Evolutionary conservation across 2,888 invertebrate genomes (phyloP), one percentile per base, ranked within the genome.

Genomic region (Lamellibrachia satsuma): DNA sequence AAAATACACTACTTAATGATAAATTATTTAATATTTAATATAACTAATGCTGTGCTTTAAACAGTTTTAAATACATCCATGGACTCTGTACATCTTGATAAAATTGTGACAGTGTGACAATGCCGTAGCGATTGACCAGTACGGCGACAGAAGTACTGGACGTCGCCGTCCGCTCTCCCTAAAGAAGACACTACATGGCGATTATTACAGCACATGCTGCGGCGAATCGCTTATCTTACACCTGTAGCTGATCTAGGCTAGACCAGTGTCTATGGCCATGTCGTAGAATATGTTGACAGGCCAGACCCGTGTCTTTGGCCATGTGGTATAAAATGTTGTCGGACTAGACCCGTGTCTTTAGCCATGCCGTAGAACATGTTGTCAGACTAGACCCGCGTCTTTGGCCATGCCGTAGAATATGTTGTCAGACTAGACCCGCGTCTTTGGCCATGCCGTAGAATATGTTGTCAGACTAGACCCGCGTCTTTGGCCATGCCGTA

Each of bases 381-480:
- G 39, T 39, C 39, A 39, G 39, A 39, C 1, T 39, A 39, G 0
- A 9, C 95, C 95, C 27, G 96, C 96, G 94, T 96, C 96, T 92
- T 94, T 95, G 2, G 96, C 96, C 95, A 96, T 95, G 39, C 95
- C 94, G 93, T 95, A 95, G 94, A 96, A 96, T 55, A 96, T 93
- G 92, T 39, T 39, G 39, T 39, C 39, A 39, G 39, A 1, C 39
- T 1, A 39, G 39, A 39, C 39, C 39, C 39, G 39, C 1, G 39
- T 39, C 39, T 39, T 39, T 39, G 39, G 0, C 39, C 39, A 39
- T 39, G n/a, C n/a, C n/a, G n/a, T n/a, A n/a, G n/a, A n/a, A n/a
- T n/a, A n/a, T n/a, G 39, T 39, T 39, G 39, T 39, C 39, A 39
- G 39, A 1, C 39, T 1, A 39, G 39, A 39, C 39, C 39, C 39